Base-by-base conservation (phyloP, 2,797 vertebrate species). In the Dryobates pubescens region DNA sequence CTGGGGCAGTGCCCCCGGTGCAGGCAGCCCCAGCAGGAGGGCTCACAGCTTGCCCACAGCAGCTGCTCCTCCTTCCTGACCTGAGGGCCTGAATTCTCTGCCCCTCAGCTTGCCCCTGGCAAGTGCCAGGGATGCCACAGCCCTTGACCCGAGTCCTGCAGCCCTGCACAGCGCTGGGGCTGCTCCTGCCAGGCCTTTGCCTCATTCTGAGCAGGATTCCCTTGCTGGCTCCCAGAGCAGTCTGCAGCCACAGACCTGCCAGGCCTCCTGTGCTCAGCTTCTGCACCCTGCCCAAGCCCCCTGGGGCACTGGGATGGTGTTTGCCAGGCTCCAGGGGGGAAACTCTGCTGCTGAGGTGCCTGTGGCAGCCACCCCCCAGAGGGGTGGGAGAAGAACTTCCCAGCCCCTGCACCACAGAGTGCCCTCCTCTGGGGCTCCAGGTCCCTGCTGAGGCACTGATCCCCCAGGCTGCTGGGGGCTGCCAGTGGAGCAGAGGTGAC, bases 141-240 rank as follows among this genome's bases (percentile, higher is more conserved):
- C 51, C 58, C 10, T 49, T 45, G 54, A 58, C 41, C 9, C 0
- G 3, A n/a, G 86, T 15, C 29, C 49, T 1, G 0, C 1, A 3
- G 64, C 81, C 8, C 7, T 6, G 63, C 57, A 11, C 34, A 9
- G 8, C 17, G 0, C 13, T 30, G 6, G 2, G 73, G 45, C 67
- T 10, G 79, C 68, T 56, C 56, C 4, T 18, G 17, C 10, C 82
- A 19, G 30, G 75, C n/a, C 1, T 75, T 45, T 59, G 57, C 36
- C 7, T 17, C 49, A 79, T 64, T 82, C 82, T 36, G 32, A 7
- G 6, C 4, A 53, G 38, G 53, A 74, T 69, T 90, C 71, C 56
- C 51, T 13, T 10, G 47, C 56, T 23, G 26, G 20, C 49, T 53
- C 67, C 45, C 85, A 43, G 68, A 27, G 71, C 72, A 51, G 49